These are phyloP conservation scores for Brachionus angularis DNA, from an alignment of 1,140 invertebrate genomes.

Conservation along the genomic window DNA sequence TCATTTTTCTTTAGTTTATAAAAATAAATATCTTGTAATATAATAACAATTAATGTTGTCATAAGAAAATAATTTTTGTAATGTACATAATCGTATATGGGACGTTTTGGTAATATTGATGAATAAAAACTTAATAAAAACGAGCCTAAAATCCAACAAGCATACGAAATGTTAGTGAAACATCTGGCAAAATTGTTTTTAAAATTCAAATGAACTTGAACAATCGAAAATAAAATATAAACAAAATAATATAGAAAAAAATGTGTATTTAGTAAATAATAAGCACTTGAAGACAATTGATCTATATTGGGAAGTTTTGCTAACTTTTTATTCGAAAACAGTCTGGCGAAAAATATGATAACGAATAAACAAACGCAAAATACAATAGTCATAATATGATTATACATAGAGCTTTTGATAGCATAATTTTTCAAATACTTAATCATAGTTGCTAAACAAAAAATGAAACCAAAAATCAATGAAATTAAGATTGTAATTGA, in stretches of 20 bases:
- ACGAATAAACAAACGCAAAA: not conserved
- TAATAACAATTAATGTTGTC: constrained; percentile 1
- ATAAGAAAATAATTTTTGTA: constrained; percentile 13
- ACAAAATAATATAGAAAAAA: constrained; percentile 34
- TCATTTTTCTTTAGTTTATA: not conserved
- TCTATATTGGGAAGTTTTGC: not conserved
- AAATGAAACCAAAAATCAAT: not conserved
- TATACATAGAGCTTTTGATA: not conserved
- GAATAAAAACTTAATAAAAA: constrained; percentile 21
- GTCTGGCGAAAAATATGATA: not conserved
- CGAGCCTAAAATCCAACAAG: constrained; percentile 12
- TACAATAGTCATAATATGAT: not conserved
- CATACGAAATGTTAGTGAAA: not conserved
- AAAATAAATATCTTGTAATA: constrained; percentile 23
- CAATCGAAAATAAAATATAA: not conserved
- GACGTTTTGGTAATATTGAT: constrained; percentile 3
- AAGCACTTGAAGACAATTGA: not conserved
- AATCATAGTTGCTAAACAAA: not conserved
- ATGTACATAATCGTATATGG: constrained; percentile 16
- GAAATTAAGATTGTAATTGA: not conserved
- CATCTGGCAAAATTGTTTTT: not conserved
- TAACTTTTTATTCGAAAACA: not conserved
- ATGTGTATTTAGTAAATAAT: not conserved
- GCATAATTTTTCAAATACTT: constrained; percentile 5
- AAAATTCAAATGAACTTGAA: constrained; percentile 20